phyloP scores from a whole-genome alignment of 2,113 vertebrate species.

The Ictalurus furcatus region DNA sequence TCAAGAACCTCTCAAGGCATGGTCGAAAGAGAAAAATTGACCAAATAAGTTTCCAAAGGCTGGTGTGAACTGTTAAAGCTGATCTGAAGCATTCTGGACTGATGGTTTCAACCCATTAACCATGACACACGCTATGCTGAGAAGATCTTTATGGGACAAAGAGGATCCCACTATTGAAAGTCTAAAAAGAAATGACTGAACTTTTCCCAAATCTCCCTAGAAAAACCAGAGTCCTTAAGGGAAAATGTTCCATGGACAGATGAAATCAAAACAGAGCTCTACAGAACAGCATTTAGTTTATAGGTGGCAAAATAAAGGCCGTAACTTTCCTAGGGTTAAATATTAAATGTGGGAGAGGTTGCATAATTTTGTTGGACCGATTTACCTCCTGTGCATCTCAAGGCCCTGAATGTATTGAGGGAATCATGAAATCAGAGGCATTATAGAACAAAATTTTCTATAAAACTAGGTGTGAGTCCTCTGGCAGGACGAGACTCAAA shows the following conservation, averaged over 20 bases:
- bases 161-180: not conserved
- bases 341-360: not conserved
- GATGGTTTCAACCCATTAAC: not conserved
- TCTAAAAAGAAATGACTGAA: not conserved
- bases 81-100: not conserved
- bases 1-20: not conserved
- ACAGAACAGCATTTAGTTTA: not conserved
- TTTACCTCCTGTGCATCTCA: not conserved
- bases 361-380: not conserved
- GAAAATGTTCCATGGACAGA: not conserved
- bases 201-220: not conserved
- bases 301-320: not conserved
- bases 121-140: not conserved
- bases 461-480: not conserved
- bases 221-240: not conserved
- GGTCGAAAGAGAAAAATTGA: not conserved
- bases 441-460: not conserved
- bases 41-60: not conserved
- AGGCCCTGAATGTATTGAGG: not conserved
- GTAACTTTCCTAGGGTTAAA: not conserved
- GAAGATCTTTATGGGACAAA: not conserved
- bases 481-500: not conserved
- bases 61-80: not conserved
- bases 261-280: not conserved
- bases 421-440: not conserved